Evolutionary conservation across 2,113 vertebrate genomes (phyloP).

Genomic region (Garra rufa): DNA sequence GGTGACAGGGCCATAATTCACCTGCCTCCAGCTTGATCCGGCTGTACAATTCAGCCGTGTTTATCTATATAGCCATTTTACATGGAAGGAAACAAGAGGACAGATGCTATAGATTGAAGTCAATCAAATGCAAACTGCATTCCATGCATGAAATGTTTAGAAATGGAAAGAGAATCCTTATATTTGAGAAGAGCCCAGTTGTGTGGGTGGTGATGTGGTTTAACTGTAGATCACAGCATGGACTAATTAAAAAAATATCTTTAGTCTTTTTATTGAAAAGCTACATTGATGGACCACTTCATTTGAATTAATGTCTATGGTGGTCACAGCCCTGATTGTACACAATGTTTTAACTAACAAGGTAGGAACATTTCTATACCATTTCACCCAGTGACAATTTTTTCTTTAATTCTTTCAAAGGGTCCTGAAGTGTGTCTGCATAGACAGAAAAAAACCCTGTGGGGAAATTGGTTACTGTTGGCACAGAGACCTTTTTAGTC

Average conservation of each 20-base stretch:
- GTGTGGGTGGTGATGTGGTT: background rate
- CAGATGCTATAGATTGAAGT: slow-evolving; percentile 2
- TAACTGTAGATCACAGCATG: background rate
- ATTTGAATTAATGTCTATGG: background rate
- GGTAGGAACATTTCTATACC: background rate
- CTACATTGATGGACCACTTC: background rate
- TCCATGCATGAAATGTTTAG: slow-evolving; percentile 5
- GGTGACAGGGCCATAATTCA: slow-evolving; percentile 20
- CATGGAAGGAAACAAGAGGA: background rate
- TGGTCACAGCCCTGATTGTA: background rate
- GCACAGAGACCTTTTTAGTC: background rate
- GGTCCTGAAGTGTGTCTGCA: background rate
- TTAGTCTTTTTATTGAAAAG: background rate
- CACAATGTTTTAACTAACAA: background rate
- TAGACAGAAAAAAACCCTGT: background rate
- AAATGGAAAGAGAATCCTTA: background rate
- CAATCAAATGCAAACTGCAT: slow-evolving; percentile 3
- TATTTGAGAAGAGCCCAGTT: background rate
- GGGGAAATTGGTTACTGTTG: background rate
- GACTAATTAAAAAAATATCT: background rate
- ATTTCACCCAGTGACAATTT: background rate
- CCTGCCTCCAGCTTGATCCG: slow-evolving; percentile 28
- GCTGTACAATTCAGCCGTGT: slow-evolving; percentile 6
- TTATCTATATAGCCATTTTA: slow-evolving; percentile 1
- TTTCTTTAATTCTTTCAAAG: background rate